Percentiles rank a stretch among this genome's conserved stretches.
Evolutionary conservation across 1,140 invertebrate genomes (phyloP).

Genomic region (Procambarus clarkii): DNA sequence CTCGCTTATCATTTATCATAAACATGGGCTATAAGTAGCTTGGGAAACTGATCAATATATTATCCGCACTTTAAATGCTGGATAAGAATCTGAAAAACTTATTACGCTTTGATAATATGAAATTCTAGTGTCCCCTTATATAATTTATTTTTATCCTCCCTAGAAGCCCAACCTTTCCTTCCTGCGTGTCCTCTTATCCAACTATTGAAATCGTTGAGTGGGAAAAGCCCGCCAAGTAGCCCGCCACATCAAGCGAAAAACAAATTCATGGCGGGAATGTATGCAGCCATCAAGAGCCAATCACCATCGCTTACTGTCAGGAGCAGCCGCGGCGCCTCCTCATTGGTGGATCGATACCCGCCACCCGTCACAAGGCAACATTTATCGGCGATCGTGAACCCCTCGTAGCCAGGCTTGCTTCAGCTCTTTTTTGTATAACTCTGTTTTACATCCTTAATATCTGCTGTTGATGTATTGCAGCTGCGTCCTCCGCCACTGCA

Average conservation of each 20-base stretch:
- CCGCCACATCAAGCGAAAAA: constrained; percentile 60
- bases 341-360: constrained; percentile 62
- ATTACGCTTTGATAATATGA: too few species aligned
- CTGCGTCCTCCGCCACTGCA: not conserved
- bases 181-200: not conserved
- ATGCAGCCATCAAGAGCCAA: constrained; percentile 64
- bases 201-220: not conserved
- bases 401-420: not conserved
- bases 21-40: too few species aligned
- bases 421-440: not conserved
- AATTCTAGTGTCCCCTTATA: too few species aligned
- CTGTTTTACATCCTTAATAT: constrained; percentile 18
- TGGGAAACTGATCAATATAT: too few species aligned
- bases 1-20: too few species aligned
- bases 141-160: not conserved
- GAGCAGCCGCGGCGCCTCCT: constrained; percentile 44
- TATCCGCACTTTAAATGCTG: too few species aligned
- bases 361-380: constrained; percentile 50
- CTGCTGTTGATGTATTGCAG: constrained; percentile 6
- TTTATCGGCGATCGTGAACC: constrained; percentile 20
- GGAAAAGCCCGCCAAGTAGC: not conserved
- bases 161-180: not conserved
- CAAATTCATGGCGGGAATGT: constrained; percentile 67
- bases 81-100: too few species aligned
- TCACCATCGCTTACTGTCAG: constrained; percentile 68